phyloP scores from a whole-genome alignment of 2,113 vertebrate genomes.

The Tachycineta bicolor region DNA sequence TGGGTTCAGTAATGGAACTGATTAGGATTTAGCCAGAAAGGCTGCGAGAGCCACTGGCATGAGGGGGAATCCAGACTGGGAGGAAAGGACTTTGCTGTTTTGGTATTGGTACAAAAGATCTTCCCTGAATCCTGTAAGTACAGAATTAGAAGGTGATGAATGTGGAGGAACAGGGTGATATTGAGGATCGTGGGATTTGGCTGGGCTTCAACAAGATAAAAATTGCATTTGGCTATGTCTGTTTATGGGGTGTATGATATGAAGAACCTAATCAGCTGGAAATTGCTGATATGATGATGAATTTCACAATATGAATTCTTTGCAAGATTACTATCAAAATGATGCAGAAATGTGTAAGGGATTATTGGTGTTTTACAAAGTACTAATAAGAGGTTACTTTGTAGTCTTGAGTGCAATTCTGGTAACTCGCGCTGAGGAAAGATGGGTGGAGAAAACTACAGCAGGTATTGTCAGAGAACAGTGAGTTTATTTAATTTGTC shows the following conservation, averaged over 20 bases:
- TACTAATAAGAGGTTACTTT: background rate
- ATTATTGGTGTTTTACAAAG: background rate
- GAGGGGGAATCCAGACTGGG: background rate
- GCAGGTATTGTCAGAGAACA: background rate
- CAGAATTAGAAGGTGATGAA: background rate
- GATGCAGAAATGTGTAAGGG: background rate
- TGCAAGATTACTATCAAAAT: background rate
- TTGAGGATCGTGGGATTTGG: background rate
- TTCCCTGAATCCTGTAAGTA: background rate
- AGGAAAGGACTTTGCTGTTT: background rate
- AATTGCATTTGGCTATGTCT: background rate
- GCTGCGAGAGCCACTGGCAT: background rate
- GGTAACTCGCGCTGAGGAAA: background rate
- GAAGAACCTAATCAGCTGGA: background rate
- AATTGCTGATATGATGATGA: background rate
- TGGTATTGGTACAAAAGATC: background rate
- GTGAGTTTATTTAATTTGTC: background rate
- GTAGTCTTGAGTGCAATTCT: background rate
- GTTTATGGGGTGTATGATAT: fast-evolving
- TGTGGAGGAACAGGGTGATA: background rate
- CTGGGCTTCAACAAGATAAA: background rate
- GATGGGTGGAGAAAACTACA: background rate
- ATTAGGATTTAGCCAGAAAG: background rate
- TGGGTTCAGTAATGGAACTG: background rate
- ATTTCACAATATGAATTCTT: background rate